Conservation (phyloP, 2,888 invertebrate species). For the Harpalus rufipes region DNA sequence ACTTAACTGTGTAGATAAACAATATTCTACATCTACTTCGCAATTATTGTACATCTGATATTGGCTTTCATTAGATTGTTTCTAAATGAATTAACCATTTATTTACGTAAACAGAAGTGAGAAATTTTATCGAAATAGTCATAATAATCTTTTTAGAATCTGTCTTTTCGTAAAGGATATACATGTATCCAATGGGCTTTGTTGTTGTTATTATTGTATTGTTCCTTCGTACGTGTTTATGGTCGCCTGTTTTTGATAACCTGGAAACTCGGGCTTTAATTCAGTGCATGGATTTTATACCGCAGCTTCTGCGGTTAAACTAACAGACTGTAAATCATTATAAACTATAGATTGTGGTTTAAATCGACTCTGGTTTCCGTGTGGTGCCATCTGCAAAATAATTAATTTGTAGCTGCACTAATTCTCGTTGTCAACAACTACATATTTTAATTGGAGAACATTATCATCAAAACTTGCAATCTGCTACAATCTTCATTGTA, state of each 20-base stretch:
- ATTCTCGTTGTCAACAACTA: neutral
- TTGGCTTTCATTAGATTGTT: too few species aligned
- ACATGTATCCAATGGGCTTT: too few species aligned
- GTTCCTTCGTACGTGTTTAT: neutral
- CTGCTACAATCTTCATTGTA: neutral
- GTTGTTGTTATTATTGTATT: neutral
- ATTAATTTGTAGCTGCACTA: slow-evolving; percentile 29
- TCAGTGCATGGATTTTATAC: neutral
- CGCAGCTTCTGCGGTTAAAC: slow-evolving; percentile 30
- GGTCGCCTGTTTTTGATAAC: neutral
- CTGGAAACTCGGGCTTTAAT: neutral
- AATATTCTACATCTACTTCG: too few species aligned
- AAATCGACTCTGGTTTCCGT: slow-evolving; percentile 1
- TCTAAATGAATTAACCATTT: too few species aligned
- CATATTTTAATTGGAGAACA: slow-evolving; percentile 1
- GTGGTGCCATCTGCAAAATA: slow-evolving; percentile 39
- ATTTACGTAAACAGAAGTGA: too few species aligned
- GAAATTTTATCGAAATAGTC: too few species aligned
- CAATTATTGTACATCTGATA: too few species aligned
- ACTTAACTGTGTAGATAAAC: too few species aligned
- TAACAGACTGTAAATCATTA: slow-evolving; percentile 39
- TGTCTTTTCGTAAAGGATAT: too few species aligned
- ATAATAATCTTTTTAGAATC: too few species aligned
- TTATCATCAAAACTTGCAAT: slow-evolving; percentile 10
- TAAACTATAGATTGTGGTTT: slow-evolving; percentile 50